Base-by-base conservation (phyloP, 2,888 invertebrate species). In the Thalpophila matura region DNA sequence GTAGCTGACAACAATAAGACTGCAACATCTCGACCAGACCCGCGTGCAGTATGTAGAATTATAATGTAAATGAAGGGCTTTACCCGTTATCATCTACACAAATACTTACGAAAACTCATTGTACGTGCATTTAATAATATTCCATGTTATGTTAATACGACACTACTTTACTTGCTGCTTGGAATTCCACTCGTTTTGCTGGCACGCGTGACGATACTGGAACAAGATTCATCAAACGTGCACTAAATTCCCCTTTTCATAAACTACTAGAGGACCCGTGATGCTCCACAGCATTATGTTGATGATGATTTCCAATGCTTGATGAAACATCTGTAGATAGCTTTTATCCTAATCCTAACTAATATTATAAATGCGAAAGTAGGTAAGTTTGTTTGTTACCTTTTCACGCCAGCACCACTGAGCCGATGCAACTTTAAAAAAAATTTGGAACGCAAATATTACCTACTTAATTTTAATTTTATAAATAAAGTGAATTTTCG, bases 51-150 rank as follows among this genome's bases (percentile, higher is more conserved):
- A n/a, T 9, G 7, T 42, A 40, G 43, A 54, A 60, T 54, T 54
- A 49, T 49, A 45, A 71, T 71, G 35, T 24, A 49, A 55, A 60
- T 60, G 26, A 54, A 55, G 53, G 66, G 22, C 43, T 14, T 31
- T n/a, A n/a, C n/a, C 51, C 60, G 33, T 51, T 43, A 45, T 53
- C 51, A 35, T 47, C 24, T 49, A 57, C 66, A 59, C 72, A 45
- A 71, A 72, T 16, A 56, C 65, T 70, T 70, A 70, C 60, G 49
- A 71, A 60, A 71, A 51, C 70, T 63, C 43, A 60, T 66, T 49
- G 66, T 60, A 72, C 71, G 72, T 66, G 66, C 33, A 35, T 49
- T 37, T 43, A 71, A 71, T 65, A 65, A 45, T 65, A 55, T 55
- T 53, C 14, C 37, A 29, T 38, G 45, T 46, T 55, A 69, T 57